These are phyloP conservation scores for Albula glossodonta DNA, from an alignment of 2,113 vertebrate species.

Conservation along the genomic window DNA sequence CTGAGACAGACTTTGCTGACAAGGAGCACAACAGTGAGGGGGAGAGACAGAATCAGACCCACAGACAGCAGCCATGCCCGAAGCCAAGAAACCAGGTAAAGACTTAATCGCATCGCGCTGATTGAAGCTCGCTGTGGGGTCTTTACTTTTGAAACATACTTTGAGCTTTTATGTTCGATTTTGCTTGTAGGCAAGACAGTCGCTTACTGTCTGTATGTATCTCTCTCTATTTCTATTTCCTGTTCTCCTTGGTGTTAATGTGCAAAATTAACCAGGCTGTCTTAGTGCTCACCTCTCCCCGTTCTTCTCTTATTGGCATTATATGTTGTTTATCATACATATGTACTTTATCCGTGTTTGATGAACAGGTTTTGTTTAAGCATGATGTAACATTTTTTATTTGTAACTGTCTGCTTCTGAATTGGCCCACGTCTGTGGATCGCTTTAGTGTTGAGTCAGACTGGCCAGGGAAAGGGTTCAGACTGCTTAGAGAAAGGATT, in stretches of 20 bases:
- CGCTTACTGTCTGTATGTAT: background rate
- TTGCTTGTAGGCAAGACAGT: no score
- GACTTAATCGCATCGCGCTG: conserved; percentile 8
- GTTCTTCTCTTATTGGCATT: background rate
- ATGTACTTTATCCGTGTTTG: no score
- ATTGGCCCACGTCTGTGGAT: background rate
- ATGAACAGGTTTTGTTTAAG: no score
- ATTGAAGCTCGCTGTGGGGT: background rate
- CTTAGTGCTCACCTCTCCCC: background rate
- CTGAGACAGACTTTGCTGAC: conserved; percentile 51
- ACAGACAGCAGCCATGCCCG: conserved; percentile 65
- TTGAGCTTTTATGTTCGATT: no score
- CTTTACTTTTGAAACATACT: background rate
- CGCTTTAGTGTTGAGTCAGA: background rate
- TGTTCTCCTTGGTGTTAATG: background rate
- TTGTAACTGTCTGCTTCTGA: background rate
- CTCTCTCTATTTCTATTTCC: background rate
- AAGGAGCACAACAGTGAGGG: conserved; percentile 49
- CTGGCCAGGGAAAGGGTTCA: no score
- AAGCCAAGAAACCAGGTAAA: conserved; percentile 70
- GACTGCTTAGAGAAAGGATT: no score
- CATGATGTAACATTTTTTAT: no score
- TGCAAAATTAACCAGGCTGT: background rate
- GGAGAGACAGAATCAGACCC: conserved; percentile 50
- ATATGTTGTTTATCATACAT: background rate